phyloP scores from a whole-genome alignment of 1,140 invertebrate species.

The Lucilia sericata region DNA sequence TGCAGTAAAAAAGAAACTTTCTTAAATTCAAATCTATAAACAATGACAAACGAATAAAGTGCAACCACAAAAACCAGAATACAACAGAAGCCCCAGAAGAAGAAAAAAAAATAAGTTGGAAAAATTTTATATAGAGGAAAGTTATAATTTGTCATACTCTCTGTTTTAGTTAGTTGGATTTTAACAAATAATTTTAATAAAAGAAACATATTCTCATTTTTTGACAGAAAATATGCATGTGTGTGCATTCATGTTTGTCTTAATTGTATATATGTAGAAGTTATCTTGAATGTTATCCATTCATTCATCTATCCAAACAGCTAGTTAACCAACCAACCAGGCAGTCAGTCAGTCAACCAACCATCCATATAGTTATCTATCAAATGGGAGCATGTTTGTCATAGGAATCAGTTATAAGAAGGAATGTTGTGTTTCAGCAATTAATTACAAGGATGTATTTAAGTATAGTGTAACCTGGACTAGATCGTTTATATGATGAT shows the following conservation, averaged over 20 bases:
- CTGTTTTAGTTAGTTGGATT: background rate
- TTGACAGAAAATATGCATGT: conserved; percentile 39
- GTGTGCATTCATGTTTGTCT: conserved; percentile 36
- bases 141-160: conserved; percentile 33
- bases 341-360: background rate
- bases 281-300: conserved; percentile 23
- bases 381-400: background rate
- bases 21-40: conserved; percentile 18
- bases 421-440: background rate
- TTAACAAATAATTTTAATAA: too few relatives aligned
- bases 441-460: too few relatives aligned
- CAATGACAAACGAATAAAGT: conserved; percentile 2
- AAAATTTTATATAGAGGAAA: background rate
- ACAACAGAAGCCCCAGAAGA: background rate
- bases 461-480: too few relatives aligned
- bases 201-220: conserved; percentile 37
- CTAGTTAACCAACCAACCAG: background rate
- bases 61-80: conserved; percentile 10
- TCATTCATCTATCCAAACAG: background rate
- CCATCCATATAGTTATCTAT: conserved; percentile 4
- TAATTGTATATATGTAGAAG: conserved; percentile 37
- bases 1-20: background rate
- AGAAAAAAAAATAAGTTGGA: background rate
- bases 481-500: too few relatives aligned
- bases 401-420: background rate